These are phyloP conservation scores for Nasonia giraulti DNA, from an alignment of 1,140 invertebrate genomes.

Conservation along the genomic window DNA sequence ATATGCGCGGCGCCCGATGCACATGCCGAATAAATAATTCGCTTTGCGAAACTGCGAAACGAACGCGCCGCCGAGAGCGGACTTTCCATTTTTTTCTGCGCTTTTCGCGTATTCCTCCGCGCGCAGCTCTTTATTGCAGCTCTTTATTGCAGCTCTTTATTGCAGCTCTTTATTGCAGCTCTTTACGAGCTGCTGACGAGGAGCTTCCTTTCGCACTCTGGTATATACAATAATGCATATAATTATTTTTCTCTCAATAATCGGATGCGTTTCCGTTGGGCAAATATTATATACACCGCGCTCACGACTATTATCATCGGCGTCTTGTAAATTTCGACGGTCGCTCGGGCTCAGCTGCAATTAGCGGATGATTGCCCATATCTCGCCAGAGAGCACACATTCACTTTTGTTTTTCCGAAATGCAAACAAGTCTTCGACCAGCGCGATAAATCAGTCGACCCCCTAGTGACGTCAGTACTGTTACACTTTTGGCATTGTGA, in stretches of 20 bases:
- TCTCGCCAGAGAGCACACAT: neutral
- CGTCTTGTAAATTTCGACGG: too few relatives aligned
- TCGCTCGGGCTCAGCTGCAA: neutral
- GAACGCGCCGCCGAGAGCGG: neutral
- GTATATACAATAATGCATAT: neutral
- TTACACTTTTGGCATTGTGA: conserved; percentile 4
- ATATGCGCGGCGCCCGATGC: conserved; percentile 15
- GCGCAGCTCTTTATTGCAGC: conserved; percentile 2
- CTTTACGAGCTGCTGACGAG: conserved; percentile 14
- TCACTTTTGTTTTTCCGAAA: conserved; percentile 1
- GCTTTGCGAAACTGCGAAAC: conserved; percentile 39
- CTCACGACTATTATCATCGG: too few relatives aligned
- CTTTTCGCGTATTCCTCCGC: neutral
- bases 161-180: conserved; percentile 13
- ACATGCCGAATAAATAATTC: conserved; percentile 35
- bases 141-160: conserved; percentile 19
- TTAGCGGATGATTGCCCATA: neutral
- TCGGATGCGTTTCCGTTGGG: too few relatives aligned
- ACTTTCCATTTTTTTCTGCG: conserved; percentile 3
- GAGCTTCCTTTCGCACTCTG: conserved; percentile 14
- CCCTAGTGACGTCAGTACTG: neutral
- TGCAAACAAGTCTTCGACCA: neutral
- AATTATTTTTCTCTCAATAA: neutral
- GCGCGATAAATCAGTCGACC: neutral
- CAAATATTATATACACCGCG: too few relatives aligned